Percentiles rank a stretch among this genome's conserved stretches.
Evolutionary conservation across 2,113 vertebrate genomes (phyloP).

Genomic region (Helogale parvula): DNA sequence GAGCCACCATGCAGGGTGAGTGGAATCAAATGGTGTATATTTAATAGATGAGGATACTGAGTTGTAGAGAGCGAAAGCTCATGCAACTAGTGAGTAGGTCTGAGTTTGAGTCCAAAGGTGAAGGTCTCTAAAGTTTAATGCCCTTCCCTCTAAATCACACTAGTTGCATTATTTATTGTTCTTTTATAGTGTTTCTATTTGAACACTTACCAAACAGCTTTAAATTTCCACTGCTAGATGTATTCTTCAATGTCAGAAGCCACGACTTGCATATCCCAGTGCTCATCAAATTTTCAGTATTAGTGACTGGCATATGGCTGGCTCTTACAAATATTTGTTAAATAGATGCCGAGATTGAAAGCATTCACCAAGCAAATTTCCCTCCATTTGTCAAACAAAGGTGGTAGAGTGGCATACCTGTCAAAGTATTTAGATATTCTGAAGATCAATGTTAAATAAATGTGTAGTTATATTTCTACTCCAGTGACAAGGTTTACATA

Average conservation of each 20-base stretch:
- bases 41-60: background rate
- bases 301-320: background rate
- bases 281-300: background rate
- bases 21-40: background rate
- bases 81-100: background rate
- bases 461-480: background rate
- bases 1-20: too few relatives aligned
- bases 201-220: background rate
- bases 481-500: slow-evolving; percentile 5
- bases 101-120: background rate
- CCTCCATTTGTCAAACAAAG: slow-evolving; percentile 15
- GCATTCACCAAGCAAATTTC: background rate
- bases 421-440: slow-evolving; percentile 40
- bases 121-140: background rate
- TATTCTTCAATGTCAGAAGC: background rate
- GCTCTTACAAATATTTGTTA: slow-evolving; percentile 47
- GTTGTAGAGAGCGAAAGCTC: background rate
- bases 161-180: background rate
- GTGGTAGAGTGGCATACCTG: background rate
- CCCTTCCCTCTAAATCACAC: background rate
- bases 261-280: background rate
- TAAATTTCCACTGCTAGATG: background rate
- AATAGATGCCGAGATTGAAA: background rate
- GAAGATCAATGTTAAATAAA: slow-evolving; percentile 1
- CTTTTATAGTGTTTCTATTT: background rate